phyloP scores from a whole-genome alignment of 2,113 vertebrate genomes.

The Microtus oregoni region DNA sequence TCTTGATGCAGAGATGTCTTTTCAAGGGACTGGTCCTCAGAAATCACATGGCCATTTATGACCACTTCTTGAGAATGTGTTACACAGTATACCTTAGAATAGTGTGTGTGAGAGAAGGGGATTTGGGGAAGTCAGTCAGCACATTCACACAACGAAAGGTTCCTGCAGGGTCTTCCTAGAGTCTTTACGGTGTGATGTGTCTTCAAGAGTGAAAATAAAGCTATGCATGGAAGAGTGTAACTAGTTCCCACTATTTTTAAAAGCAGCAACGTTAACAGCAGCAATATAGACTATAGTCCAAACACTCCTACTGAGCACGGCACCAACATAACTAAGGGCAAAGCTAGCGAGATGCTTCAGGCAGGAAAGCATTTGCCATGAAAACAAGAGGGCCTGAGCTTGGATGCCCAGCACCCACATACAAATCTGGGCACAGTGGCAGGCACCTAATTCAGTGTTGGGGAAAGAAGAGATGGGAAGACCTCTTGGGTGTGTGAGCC shows the following conservation, averaged over 20 bases:
- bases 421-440: neutral
- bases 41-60: neutral
- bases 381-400: neutral
- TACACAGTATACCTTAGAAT: neutral
- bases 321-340: neutral
- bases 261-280: too few species aligned
- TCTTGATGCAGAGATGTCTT: neutral
- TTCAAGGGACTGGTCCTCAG: neutral
- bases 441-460: too few species aligned
- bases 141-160: neutral
- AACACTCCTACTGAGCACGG: neutral
- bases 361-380: neutral
- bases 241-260: neutral
- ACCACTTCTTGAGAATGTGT: neutral
- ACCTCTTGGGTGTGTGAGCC: too few species aligned
- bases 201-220: neutral
- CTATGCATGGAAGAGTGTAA: neutral
- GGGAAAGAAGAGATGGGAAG: neutral
- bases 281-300: neutral
- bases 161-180: neutral
- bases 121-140: conserved; percentile 5
- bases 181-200: neutral
- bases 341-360: too few species aligned
- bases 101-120: neutral
- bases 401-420: neutral